Evolutionary conservation across 1,140 invertebrate species (phyloP).

Genomic region (Calycopis cecrops): DNA sequence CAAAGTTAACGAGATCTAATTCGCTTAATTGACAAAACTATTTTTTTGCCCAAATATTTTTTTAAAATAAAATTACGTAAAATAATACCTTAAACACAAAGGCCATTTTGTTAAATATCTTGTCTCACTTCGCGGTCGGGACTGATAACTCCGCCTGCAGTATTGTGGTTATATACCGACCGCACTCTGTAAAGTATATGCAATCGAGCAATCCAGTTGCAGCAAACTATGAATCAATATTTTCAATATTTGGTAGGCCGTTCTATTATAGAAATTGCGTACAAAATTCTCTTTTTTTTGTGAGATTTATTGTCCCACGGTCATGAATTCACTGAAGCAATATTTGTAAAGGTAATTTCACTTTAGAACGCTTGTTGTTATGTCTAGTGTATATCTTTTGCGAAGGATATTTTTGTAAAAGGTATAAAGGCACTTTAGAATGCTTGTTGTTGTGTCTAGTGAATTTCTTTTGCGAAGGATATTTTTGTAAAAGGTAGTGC

Average conservation of each 20-base stretch:
- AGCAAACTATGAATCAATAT: slow-evolving; percentile 70
- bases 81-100: slow-evolving; percentile 56
- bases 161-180: slow-evolving; percentile 62
- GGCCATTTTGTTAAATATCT: slow-evolving; percentile 45
- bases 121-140: slow-evolving; percentile 32
- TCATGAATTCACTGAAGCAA: not conserved
- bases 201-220: slow-evolving; percentile 61
- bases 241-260: slow-evolving; percentile 51
- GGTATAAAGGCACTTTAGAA: too few species aligned
- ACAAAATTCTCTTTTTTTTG: too few species aligned
- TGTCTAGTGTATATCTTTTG: too few species aligned
- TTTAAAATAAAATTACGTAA: slow-evolving; percentile 7
- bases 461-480: too few species aligned
- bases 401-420: too few species aligned
- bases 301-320: too few species aligned
- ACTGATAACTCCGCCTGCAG: slow-evolving; percentile 44
- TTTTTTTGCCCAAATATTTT: too few species aligned
- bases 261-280: not conserved
- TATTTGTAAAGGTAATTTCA: not conserved
- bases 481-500: too few species aligned
- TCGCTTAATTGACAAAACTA: not conserved
- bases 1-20: not conserved
- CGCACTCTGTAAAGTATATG: slow-evolving; percentile 45
- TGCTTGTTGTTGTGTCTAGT: too few species aligned
- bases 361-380: too few species aligned